Evolutionary conservation across 2,888 invertebrate genomes (phyloP).

Genomic region (Deroplatys truncata): DNA sequence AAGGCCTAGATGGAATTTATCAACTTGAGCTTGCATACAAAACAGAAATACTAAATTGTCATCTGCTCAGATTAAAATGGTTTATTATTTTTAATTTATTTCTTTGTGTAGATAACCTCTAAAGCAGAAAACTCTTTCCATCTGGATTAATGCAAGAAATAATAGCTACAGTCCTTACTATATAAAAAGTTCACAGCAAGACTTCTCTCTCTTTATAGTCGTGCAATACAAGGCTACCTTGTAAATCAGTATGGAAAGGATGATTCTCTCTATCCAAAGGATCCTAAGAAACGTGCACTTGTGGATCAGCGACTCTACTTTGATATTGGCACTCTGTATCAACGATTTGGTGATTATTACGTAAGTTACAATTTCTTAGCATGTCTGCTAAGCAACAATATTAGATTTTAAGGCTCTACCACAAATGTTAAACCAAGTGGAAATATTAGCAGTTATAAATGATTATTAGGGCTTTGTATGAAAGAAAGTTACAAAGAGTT

Average conservation of each 20-base stretch:
- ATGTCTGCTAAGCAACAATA: too few relatives aligned
- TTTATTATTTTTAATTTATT: background rate
- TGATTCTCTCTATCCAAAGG: conserved; percentile 60
- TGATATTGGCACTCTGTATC: conserved; percentile 55
- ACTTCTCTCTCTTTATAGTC: conserved; percentile 49
- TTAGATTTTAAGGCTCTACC: too few relatives aligned
- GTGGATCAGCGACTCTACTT: conserved; percentile 62
- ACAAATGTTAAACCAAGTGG: too few relatives aligned
- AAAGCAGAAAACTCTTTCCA: too few relatives aligned
- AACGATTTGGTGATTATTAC: conserved; percentile 51
- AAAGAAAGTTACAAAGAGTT: too few relatives aligned
- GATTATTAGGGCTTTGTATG: too few relatives aligned
- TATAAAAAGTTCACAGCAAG: conserved; percentile 22
- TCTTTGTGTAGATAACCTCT: conserved; percentile 29
- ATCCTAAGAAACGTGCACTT: conserved; percentile 56
- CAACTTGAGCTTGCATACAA: too few relatives aligned
- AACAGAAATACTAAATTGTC: background rate
- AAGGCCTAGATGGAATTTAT: too few relatives aligned
- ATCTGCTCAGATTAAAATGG: background rate
- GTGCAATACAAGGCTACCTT: conserved; percentile 63
- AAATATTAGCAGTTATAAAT: too few relatives aligned
- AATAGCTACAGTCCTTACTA: too few relatives aligned
- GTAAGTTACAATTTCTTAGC: conserved; percentile 47
- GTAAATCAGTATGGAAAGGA: conserved; percentile 62
- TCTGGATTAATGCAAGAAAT: too few relatives aligned